Conservation (phyloP, 1,140 invertebrate species). For the Ceratosolen fusciceps region DNA sequence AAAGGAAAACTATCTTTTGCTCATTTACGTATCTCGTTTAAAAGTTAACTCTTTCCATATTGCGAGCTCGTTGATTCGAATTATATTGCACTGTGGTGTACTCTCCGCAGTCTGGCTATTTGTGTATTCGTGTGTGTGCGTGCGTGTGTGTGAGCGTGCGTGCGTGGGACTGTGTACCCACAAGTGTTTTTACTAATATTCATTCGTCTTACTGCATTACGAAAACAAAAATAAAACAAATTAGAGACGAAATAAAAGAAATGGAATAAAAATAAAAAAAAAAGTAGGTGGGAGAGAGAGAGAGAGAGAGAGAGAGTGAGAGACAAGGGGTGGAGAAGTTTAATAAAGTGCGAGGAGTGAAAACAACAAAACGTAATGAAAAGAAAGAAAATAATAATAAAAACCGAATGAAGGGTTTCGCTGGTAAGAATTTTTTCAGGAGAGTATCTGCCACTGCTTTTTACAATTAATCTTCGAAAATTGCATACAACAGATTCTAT, state of each 20-base stretch:
- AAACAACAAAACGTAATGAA: slow-evolving; percentile 25
- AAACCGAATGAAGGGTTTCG: too few relatives aligned
- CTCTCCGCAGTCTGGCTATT: slow-evolving; percentile 44
- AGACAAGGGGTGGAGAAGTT: too few relatives aligned
- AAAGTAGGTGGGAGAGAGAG: not conserved
- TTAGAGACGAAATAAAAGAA: not conserved
- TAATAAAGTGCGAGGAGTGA: slow-evolving; percentile 7
- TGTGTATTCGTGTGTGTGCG: not conserved
- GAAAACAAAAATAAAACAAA: too few relatives aligned
- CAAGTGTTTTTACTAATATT: too few relatives aligned
- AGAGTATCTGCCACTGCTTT: slow-evolving; percentile 40
- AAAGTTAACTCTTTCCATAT: slow-evolving; percentile 50
- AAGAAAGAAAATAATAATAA: too few relatives aligned
- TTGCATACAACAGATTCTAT: slow-evolving; percentile 37
- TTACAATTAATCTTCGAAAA: not conserved
- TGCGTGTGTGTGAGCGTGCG: too few relatives aligned
- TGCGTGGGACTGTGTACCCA: too few relatives aligned
- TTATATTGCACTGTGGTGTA: slow-evolving; percentile 67
- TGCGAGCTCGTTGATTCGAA: slow-evolving; percentile 48
- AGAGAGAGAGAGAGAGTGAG: too few relatives aligned
- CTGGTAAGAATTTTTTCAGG: slow-evolving; percentile 27
- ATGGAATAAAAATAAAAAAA: slow-evolving; percentile 13
- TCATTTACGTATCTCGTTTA: slow-evolving; percentile 56
- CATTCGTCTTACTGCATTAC: too few relatives aligned
- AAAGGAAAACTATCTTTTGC: slow-evolving; percentile 39